Evolutionary conservation across 2,797 vertebrate species (phyloP).

Genomic region (Eptatretus atami): DNA sequence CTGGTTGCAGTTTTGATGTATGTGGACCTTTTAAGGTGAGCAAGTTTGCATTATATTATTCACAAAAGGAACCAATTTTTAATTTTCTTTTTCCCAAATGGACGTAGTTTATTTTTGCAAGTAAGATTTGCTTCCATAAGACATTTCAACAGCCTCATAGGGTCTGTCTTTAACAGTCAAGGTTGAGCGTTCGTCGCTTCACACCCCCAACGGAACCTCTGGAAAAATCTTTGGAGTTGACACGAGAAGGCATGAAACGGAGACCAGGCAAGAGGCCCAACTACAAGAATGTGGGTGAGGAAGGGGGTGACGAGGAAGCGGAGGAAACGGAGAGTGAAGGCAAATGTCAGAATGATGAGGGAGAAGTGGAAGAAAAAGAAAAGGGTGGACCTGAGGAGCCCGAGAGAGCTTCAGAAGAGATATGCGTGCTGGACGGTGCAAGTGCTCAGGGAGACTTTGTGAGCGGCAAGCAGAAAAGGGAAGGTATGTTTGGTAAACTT

Average conservation of each 20-base stretch:
- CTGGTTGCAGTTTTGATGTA: no score
- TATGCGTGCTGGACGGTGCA: conserved; percentile 23
- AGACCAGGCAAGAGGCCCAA: conserved; percentile 64
- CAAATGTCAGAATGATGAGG: conserved; percentile 35
- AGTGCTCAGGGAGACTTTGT: no score
- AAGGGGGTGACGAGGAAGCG: conserved; percentile 30
- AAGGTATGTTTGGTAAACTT: no score
- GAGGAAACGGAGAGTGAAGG: conserved; percentile 28
- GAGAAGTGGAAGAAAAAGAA: conserved; percentile 28
- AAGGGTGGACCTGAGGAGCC: conserved; percentile 18
- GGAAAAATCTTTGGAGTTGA: conserved; percentile 73
- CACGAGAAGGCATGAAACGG: conserved; percentile 53
- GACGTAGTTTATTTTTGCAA: no score
- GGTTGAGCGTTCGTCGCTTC: conserved; percentile 44
- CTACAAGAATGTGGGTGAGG: conserved; percentile 87
- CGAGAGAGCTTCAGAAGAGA: conserved; percentile 35
- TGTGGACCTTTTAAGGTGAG: no score
- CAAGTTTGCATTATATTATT: no score
- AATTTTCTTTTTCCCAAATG: no score
- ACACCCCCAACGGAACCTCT: conserved; percentile 56
- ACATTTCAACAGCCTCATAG: neutral
- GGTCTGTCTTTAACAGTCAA: conserved; percentile 18
- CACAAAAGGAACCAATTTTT: no score
- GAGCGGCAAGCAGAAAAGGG: no score
- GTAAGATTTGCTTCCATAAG: no score